phyloP scores from a whole-genome alignment of 2,797 vertebrate species.

The Garrulus glandarius region DNA sequence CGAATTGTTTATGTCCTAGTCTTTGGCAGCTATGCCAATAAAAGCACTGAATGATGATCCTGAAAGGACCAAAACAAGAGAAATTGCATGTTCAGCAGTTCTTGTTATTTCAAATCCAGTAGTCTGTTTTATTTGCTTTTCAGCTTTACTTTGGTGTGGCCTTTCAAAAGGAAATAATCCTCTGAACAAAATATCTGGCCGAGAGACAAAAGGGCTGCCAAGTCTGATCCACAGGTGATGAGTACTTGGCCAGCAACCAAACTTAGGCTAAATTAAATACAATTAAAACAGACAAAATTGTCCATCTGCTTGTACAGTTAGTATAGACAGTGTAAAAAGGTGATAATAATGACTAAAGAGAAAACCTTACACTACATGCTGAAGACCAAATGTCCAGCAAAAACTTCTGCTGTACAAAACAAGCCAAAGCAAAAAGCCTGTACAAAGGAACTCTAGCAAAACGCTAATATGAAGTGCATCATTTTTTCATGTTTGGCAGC shows the following conservation, averaged over 20 bases:
- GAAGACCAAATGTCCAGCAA: conserved; percentile 5
- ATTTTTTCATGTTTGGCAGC: not conserved
- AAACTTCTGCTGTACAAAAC: not conserved
- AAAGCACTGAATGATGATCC: conserved; percentile 64
- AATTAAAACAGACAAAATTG: conserved; percentile 54
- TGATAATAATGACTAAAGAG: not conserved
- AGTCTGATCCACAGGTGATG: conserved; percentile 70
- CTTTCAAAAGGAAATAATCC: conserved; percentile 57
- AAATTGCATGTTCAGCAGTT: conserved; percentile 61
- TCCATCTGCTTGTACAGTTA: conserved; percentile 52
- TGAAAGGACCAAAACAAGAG: conserved; percentile 64
- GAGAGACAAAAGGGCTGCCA: conserved; percentile 42
- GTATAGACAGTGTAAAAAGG: conserved; percentile 11
- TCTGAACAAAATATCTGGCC: conserved; percentile 34
- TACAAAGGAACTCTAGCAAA: not conserved
- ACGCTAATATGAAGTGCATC: not conserved
- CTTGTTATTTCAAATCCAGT: conserved; percentile 49
- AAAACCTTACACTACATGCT: not conserved
- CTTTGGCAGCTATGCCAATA: conserved; percentile 68
- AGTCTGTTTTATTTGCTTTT: conserved; percentile 45
- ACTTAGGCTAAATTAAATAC: conserved; percentile 26
- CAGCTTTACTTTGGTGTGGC: conserved; percentile 40
- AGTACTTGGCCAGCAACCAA: conserved; percentile 65
- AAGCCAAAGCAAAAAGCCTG: not conserved
- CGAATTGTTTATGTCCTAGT: conserved; percentile 62